Evolutionary conservation across 2,797 vertebrate species (phyloP), one percentile per base, ranked within the genome.

Genomic region (Catamblyrhynchus diadema): DNA sequence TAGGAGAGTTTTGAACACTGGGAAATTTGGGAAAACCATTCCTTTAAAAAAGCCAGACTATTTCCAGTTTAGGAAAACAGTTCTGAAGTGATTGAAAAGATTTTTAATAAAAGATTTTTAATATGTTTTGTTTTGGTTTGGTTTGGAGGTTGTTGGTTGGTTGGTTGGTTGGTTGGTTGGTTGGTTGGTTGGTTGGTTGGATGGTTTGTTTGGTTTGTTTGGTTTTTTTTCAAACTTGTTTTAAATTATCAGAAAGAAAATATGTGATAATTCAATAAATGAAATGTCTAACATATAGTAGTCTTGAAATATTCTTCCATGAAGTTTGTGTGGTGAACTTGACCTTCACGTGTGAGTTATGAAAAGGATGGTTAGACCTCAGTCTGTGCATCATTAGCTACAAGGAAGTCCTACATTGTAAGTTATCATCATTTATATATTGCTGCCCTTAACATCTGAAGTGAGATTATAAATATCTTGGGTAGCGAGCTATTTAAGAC

Each of bases 371-470:
- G 9, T 41, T 92, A 93, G 93, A 93, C 60, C 12, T 95, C 71
- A 87, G 3, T 54, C 37, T 79, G 44, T 75, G 59, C 37, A 54
- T 78, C 75, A 91, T 94, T 86, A 80, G 22, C 85, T 69, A 72
- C 20, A 93, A 86, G 67, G 62, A 97, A 92, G 64, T 65, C 15
- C 91, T 94, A 77, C 22, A 73, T 30, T 78, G n/a, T 60, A 71
- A 96, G 48, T 39, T 67, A 71, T 73, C 32, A 85, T 94, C 90
- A 81, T 70, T 92, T 91, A 70, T 93, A 61, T 41, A 90, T 14
- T 42, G 30, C n/a, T 78, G 14, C 9, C 13, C 6, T 53, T 20
- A 60, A 83, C 11, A 87, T 85, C 75, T 65, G 50, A 81, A 91
- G 51, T 87, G 53, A 90, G 73, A 90, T 61, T 86, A 65, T 41